Base-by-base conservation (phyloP, 2,888 invertebrate genomes). In the Metallyticus violacea region DNA sequence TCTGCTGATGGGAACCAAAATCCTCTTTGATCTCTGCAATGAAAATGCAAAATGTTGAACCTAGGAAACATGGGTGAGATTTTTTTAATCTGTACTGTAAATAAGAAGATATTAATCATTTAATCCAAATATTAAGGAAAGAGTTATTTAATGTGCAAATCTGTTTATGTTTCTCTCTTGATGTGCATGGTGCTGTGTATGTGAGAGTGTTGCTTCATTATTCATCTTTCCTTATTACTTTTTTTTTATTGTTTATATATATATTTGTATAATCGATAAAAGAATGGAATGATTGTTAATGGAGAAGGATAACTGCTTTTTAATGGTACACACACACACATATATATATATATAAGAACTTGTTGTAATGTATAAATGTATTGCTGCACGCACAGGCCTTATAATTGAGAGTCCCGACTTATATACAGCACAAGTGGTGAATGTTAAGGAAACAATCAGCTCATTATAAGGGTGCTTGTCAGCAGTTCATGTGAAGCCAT, bases 61-160 rank as follows among this genome's bases (percentile, higher is more conserved):
- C 40, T 62, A 62, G 40, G 40, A 15, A 62, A 62, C 40, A 62
- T 62, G 40, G 40, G 9, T 9, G 22, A 22, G 22, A 15, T 62
- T 62, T 40, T 62, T 62, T 62, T 62, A 62, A 62, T 62, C 40
- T 62, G 40, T 62, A 62, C 4, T 62, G 40, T 62, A 62, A 62
- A 62, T 62, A 62, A 62, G 40, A 62, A 62, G 22, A 62, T 62
- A 62, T 62, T 62, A 2, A 62, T 62, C 40, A 62, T 77, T 83
- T 27, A 77, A 28, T 77, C 83, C 77, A 83, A 77, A 83, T 83
- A 83, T 85, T 79, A 79, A 80, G 76, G 40, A 80, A 79, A 22
- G 40, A 62, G 85, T 78, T 85, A 80, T 85, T 85, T 85, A 79
- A 85, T 80, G 85, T 85, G 85, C 81, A 85, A 85, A 80, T 40